Percentiles rank a stretch among this genome's conserved stretches.
phyloP scores from a whole-genome alignment of 2,797 vertebrate genomes.

The Lycodopsis pacificus region DNA sequence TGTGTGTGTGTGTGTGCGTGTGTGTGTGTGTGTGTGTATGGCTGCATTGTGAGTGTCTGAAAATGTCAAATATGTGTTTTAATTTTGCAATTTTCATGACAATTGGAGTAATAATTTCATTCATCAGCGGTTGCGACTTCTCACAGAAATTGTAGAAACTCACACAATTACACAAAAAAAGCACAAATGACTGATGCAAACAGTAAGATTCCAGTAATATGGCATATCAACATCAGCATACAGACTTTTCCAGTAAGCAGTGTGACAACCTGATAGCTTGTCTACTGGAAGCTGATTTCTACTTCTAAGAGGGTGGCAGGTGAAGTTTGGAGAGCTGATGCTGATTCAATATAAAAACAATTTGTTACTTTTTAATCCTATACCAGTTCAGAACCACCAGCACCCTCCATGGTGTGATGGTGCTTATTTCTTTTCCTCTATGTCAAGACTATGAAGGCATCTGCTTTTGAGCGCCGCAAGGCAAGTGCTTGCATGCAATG shows the following conservation, averaged over 20 bases:
- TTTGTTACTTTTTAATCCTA: not conserved
- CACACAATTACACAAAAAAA: too few relatives aligned
- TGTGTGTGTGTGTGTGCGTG: not conserved
- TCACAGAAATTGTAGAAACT: not conserved
- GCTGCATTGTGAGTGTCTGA: conserved; percentile 25
- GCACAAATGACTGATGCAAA: not conserved
- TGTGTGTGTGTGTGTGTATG: conserved; percentile 26
- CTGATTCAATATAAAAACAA: not conserved
- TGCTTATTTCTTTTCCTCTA: conserved; percentile 23
- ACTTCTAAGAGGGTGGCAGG: conserved; percentile 16
- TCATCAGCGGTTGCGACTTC: not conserved
- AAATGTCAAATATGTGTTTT: conserved; percentile 29
- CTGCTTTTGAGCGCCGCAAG: conserved; percentile 25
- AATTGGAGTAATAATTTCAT: not conserved
- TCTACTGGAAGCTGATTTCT: not conserved
- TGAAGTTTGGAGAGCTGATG: not conserved
- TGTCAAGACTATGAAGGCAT: conserved; percentile 43
- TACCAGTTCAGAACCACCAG: conserved; percentile 13
- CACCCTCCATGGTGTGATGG: not conserved
- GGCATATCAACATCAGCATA: not conserved
- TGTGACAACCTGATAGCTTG: not conserved
- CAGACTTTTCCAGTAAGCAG: not conserved
- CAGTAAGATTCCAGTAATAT: not conserved
- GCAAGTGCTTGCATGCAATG: conserved; percentile 32
- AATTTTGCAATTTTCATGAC: conserved; percentile 4